A percentile compares a stretch with the other conserved stretches of the same genome.
These are phyloP conservation scores for Acanthopleura granulata DNA, from an alignment of 2,888 invertebrate genomes.

Conservation along the genomic window DNA sequence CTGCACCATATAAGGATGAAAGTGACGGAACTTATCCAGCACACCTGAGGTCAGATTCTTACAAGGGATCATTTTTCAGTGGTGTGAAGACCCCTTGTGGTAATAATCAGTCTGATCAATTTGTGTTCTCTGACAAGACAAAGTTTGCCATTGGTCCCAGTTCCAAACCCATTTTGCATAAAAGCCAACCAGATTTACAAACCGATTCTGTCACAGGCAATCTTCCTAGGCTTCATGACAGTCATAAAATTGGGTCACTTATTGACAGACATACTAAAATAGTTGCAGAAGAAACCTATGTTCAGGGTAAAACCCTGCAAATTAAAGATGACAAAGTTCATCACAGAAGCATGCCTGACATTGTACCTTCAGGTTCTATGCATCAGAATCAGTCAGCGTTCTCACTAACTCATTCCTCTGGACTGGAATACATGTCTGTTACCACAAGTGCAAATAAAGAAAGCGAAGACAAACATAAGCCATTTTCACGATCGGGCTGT, in stretches of 20 bases:
- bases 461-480: no score
- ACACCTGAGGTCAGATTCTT: constrained; percentile 43
- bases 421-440: neutral
- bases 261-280: neutral
- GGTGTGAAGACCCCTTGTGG: neutral
- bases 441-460: neutral
- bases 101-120: no score
- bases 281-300: neutral
- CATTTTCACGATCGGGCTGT: no score
- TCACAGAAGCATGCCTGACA: neutral
- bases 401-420: neutral
- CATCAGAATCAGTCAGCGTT: neutral
- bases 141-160: neutral
- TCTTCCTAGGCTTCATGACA: neutral
- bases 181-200: no score
- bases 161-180: no score
- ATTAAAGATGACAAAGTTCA: neutral
- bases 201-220: no score
- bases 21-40: neutral
- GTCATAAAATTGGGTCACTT: neutral
- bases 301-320: neutral
- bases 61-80: constrained; percentile 48
- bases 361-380: neutral
- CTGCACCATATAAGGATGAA: constrained; percentile 44
- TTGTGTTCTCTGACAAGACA: neutral